phyloP scores from a whole-genome alignment of 2,888 invertebrate species.

The Luperina nickerlii region DNA sequence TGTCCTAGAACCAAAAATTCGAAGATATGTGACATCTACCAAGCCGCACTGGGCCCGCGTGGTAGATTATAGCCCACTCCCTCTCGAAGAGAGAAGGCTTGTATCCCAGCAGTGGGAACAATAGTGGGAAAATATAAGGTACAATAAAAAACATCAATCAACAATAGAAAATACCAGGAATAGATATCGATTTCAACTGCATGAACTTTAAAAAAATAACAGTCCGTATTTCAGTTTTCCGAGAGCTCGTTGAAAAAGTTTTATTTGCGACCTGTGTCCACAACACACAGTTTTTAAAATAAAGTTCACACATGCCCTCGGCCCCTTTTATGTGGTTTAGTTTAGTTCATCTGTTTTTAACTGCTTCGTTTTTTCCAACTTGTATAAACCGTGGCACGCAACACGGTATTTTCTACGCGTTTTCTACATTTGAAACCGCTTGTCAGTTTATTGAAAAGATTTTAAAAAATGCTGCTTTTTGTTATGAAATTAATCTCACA shows the following conservation, averaged over 20 bases:
- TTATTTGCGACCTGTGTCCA: constrained; percentile 18
- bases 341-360: constrained; percentile 36
- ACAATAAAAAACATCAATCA: neutral
- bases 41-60: too few species aligned
- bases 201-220: constrained; percentile 11
- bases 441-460: constrained; percentile 2
- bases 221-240: neutral
- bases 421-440: constrained; percentile 2
- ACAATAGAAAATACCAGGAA: neutral
- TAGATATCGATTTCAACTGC: neutral
- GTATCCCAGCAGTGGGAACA: too few species aligned
- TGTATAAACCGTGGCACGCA: neutral
- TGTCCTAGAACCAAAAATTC: too few species aligned
- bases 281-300: constrained; percentile 17
- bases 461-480: constrained; percentile 5
- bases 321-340: constrained; percentile 29
- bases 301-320: constrained; percentile 28
- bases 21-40: too few species aligned
- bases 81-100: too few species aligned
- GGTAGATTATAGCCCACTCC: too few species aligned
- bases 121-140: neutral
- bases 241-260: constrained; percentile 22
- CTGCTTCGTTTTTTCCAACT: neutral
- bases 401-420: neutral
- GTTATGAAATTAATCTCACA: constrained; percentile 3